Conservation (phyloP, 2,113 vertebrate genomes). For the Pygoscelis antarcticus region DNA sequence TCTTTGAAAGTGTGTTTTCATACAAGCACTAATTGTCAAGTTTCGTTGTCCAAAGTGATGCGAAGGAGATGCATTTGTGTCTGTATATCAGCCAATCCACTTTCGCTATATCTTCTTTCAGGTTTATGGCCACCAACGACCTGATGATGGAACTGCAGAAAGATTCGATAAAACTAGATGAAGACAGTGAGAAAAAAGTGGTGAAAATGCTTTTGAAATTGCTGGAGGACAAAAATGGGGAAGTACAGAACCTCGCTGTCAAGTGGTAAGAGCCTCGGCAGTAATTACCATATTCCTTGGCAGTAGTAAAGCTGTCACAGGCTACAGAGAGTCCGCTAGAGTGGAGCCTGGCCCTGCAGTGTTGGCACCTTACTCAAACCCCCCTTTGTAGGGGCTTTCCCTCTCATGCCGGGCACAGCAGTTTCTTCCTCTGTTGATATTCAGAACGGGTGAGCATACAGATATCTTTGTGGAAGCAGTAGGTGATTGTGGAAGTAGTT, state of each 20-base stretch:
- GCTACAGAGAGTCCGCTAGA: not conserved
- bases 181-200: slow-evolving; percentile 93
- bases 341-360: not conserved
- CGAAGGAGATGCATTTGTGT: not conserved
- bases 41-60: not conserved
- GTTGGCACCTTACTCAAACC: not conserved
- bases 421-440: not conserved
- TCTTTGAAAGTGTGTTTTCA: not conserved
- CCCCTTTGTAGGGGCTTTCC: not conserved
- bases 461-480: not conserved
- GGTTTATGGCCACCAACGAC: slow-evolving; percentile 98
- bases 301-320: not conserved
- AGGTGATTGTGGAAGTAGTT: not conserved
- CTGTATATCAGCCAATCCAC: not conserved
- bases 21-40: not conserved
- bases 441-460: not conserved
- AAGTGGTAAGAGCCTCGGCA: slow-evolving; percentile 82
- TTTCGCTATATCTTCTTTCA: slow-evolving; percentile 10
- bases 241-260: slow-evolving; percentile 95
- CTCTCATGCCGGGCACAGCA: not conserved
- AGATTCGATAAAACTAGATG: slow-evolving; percentile 94
- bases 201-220: slow-evolving; percentile 90
- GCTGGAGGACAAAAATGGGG: slow-evolving; percentile 93
- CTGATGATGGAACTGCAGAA: slow-evolving; percentile 96
- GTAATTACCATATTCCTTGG: not conserved